Percentiles rank a stretch among this genome's conserved stretches.
These are phyloP conservation scores for Macrobrachium nipponense DNA, from an alignment of 1,140 invertebrate species.

Conservation along the genomic window DNA sequence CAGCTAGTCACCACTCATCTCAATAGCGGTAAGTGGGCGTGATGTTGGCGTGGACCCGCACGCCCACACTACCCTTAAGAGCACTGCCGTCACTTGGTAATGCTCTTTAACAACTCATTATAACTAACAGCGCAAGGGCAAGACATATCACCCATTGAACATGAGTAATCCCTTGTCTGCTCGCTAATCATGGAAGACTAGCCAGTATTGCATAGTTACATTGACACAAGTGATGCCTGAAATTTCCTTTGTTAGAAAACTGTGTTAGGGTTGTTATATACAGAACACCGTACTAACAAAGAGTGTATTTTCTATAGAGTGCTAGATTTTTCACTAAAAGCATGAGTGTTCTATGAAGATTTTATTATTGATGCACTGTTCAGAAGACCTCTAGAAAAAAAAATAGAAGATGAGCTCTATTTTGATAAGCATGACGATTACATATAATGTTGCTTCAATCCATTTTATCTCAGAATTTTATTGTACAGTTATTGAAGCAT, in stretches of 20 bases:
- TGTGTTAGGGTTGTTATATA: background rate
- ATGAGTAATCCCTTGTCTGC: constrained; percentile 18
- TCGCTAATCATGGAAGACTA: constrained; percentile 21
- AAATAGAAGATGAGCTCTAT: background rate
- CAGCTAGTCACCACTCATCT: constrained; percentile 43
- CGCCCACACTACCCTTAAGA: constrained; percentile 31
- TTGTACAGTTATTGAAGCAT: background rate
- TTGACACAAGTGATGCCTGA: constrained; percentile 15
- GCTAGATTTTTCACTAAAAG: constrained; percentile 32
- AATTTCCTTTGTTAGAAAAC: constrained; percentile 25
- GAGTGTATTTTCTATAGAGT: constrained; percentile 19
- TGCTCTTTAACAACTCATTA: constrained; percentile 27
- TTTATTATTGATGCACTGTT: constrained; percentile 21
- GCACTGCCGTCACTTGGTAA: constrained; percentile 27
- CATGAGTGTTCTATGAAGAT: constrained; percentile 30
- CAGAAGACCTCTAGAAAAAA: background rate
- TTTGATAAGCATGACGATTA: constrained; percentile 8
- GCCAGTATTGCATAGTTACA: constrained; percentile 21
- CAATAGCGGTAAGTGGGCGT: constrained; percentile 52
- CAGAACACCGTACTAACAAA: background rate
- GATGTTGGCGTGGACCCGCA: constrained; percentile 32
- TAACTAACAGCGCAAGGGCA: constrained; percentile 32
- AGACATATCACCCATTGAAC: constrained; percentile 24
- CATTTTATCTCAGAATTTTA: background rate
- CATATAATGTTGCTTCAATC: background rate